phyloP scores from a whole-genome alignment of 2,113 vertebrate genomes.

The Taurulus bubalis region DNA sequence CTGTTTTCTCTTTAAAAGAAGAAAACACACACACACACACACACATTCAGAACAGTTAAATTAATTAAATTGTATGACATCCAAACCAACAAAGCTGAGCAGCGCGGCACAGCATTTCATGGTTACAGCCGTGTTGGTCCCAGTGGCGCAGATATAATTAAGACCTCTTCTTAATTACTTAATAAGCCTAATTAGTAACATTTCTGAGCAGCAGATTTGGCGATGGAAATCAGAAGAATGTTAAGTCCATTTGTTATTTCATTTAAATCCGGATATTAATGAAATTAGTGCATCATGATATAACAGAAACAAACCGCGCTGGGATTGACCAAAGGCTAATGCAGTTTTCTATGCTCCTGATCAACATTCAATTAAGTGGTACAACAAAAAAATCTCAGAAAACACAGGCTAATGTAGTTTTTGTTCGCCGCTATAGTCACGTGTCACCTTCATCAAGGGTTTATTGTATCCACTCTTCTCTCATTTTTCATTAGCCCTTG shows the following conservation, averaged over 20 bases:
- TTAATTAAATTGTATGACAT: slow-evolving; percentile 51
- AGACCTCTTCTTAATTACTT: slow-evolving; percentile 85
- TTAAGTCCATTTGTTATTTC: slow-evolving; percentile 80
- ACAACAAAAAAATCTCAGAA: slow-evolving; percentile 44
- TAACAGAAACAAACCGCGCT: slow-evolving; percentile 62
- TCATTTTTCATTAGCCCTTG: slow-evolving; percentile 46
- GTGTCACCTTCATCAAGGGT: slow-evolving; percentile 24
- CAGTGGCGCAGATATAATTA: slow-evolving; percentile 83
- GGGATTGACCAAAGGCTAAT: slow-evolving; percentile 77
- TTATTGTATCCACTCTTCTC: slow-evolving; percentile 26
- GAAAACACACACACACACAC: not conserved
- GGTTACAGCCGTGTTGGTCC: slow-evolving; percentile 73
- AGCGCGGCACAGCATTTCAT: slow-evolving; percentile 64
- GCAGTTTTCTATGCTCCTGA: slow-evolving; percentile 49
- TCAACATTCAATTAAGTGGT: slow-evolving; percentile 73
- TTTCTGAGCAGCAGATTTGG: slow-evolving; percentile 76
- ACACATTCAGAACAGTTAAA: slow-evolving; percentile 46
- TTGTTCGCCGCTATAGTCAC: slow-evolving; percentile 7
- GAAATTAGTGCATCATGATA: slow-evolving; percentile 75
- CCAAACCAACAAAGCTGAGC: slow-evolving; percentile 63
- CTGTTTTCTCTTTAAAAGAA: not conserved
- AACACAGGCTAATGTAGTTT: slow-evolving; percentile 32
- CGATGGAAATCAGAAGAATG: slow-evolving; percentile 78
- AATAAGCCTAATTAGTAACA: slow-evolving; percentile 84
- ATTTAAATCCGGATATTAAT: slow-evolving; percentile 79